Conservation (phyloP, 1,140 invertebrate species). For the Cotesia chilonis region DNA sequence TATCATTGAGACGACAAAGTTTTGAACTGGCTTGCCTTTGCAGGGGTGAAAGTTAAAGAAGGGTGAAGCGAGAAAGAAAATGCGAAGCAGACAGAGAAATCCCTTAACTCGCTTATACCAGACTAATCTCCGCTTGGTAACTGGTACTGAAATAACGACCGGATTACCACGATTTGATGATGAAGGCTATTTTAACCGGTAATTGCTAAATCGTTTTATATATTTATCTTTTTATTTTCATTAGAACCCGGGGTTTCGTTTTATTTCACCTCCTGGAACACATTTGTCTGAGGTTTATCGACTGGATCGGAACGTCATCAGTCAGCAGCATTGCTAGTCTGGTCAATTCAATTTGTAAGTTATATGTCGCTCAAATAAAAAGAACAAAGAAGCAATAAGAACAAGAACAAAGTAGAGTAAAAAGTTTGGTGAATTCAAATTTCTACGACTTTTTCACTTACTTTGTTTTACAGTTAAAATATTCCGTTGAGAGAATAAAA, state of each 20-base stretch:
- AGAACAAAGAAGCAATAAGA: neutral
- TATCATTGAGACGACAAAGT: neutral
- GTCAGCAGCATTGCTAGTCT: neutral
- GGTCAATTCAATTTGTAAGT: neutral
- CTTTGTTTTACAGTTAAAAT: too few relatives aligned
- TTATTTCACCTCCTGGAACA: conserved; percentile 1
- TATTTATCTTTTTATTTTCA: conserved; percentile 6
- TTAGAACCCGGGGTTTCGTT: neutral
- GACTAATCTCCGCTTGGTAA: conserved; percentile 14
- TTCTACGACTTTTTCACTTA: too few relatives aligned
- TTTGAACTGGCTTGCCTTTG: neutral
- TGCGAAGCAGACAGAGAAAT: neutral
- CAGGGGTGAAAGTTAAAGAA: neutral
- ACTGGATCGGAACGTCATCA: neutral
- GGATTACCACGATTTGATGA: conserved; percentile 4
- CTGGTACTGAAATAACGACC: conserved; percentile 15
- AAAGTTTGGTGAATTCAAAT: too few relatives aligned
- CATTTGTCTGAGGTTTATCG: conserved; percentile 1
- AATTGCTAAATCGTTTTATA: conserved; percentile 22
- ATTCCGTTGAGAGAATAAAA: too few relatives aligned
- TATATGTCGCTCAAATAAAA: neutral
- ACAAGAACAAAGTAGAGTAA: too few relatives aligned
- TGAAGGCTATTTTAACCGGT: conserved; percentile 12
- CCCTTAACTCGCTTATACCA: conserved; percentile 13
- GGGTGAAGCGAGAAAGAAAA: neutral